Base-by-base conservation (phyloP, 2,888 invertebrate genomes). In the Pteria penguin region DNA sequence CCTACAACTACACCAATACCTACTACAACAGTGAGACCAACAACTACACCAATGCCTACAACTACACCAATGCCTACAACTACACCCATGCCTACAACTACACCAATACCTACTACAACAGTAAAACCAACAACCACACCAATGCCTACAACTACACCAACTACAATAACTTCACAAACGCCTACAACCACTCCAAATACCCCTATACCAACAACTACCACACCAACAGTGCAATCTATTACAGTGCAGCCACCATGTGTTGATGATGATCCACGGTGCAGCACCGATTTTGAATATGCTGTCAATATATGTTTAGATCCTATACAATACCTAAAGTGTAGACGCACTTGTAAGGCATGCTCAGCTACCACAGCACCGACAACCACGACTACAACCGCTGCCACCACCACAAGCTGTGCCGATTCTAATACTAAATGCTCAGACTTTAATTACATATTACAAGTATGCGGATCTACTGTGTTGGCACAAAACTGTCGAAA, bases 61-160 rank as follows among this genome's bases (percentile, higher is more conserved):
- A 27, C 66, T 26, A 33, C 74, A 26, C 8, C n/a, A 18, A 29
- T n/a, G n/a, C n/a, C 54, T 8, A 27, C 63, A 11, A 14, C 58
- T 1, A 18, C 29, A 4, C 52, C 14, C 5, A 2, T 22, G 57
- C 31, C 26, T 11, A 27, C 11, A 70, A 27, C 66, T 54, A 57
- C 65, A 55, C 14, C 57, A 32, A 29, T 58, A 33, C 14, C 57
- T 27, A 36, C 72, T 32, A 31, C 54, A 45, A 62, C 52, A 22
- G 22, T n/a, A 18, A 2, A 45, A 26, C 24, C 3, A n/a, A 62
- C 52, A 22, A 29, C 31, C 8, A 2, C 62, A 26, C 24, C 3
- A n/a, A 2, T 18, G 22, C 5, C 62, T 52, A 26, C 18, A 4
- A 29, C 29, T 2, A 54, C 29, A 32, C 31, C 54, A 31, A 27